Conservation (phyloP, 1,140 invertebrate genomes). For the Argopecten irradians region DNA sequence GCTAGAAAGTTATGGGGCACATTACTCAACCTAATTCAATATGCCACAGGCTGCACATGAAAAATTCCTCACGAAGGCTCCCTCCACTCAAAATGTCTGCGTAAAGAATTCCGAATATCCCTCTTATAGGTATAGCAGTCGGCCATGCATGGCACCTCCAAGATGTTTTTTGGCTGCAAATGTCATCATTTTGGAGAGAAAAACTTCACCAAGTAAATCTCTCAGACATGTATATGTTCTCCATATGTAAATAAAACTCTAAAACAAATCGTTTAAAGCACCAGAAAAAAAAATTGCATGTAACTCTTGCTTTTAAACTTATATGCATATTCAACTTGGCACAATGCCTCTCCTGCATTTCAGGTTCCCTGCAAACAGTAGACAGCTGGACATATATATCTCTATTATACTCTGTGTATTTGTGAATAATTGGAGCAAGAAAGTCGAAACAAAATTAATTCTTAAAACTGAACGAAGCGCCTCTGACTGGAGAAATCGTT, state of each 20-base stretch:
- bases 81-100: neutral
- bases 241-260: neutral
- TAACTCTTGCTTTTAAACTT: neutral
- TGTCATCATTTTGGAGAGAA: neutral
- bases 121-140: neutral
- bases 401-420: neutral
- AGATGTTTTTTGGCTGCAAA: neutral
- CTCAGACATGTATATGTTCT: neutral
- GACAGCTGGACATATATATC: neutral
- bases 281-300: neutral
- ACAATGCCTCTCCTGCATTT: neutral
- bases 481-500: neutral
- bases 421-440: neutral
- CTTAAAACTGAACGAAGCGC: neutral
- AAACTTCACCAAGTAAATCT: neutral
- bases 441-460: neutral
- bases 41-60: neutral
- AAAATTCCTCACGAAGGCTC: neutral
- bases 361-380: neutral
- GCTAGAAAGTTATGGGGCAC: neutral
- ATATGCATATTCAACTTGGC: neutral
- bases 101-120: neutral
- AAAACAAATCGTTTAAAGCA: neutral
- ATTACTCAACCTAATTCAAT: slow-evolving; percentile 23
- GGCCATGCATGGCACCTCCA: neutral